phyloP scores from a whole-genome alignment of 2,888 invertebrate species.

The Luffia ferchaultella region DNA sequence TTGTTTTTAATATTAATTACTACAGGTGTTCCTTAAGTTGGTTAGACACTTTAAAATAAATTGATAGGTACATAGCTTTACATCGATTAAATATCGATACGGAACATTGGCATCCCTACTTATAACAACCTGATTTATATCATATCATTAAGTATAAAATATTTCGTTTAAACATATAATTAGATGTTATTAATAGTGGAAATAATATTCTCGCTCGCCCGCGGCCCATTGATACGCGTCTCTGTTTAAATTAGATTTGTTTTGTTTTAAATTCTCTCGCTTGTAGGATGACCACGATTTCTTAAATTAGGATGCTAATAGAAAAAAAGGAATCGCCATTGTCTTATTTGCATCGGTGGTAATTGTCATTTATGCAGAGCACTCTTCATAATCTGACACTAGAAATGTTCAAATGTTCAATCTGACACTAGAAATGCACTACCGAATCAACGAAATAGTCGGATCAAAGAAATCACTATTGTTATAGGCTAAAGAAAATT shows the following conservation, averaged over 20 bases:
- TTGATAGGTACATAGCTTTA: not conserved
- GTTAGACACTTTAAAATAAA: not conserved
- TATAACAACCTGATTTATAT: conserved; percentile 53
- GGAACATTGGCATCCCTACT: conserved; percentile 29
- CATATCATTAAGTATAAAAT: conserved; percentile 64
- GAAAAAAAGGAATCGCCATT: not conserved
- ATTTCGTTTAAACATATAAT: conserved; percentile 64
- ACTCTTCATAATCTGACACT: no score
- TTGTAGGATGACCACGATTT: not conserved
- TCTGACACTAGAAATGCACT: no score
- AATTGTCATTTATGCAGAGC: no score
- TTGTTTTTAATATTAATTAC: no score
- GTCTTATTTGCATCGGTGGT: no score
- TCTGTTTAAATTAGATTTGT: conserved; percentile 31
- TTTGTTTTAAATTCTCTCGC: conserved; percentile 12
- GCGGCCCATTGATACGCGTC: conserved; percentile 26
- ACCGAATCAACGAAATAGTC: no score
- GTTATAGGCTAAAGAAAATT: no score
- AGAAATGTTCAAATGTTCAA: no score
- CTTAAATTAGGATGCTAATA: not conserved
- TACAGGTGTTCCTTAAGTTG: not conserved
- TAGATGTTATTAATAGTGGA: conserved; percentile 65
- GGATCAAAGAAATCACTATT: no score
- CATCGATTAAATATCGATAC: conserved; percentile 17
- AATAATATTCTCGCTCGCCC: conserved; percentile 40